A percentile compares a stretch with the other conserved stretches of the same genome.
Conservation (phyloP, 2,797 vertebrate species). For the Discoglossus pictus region DNA sequence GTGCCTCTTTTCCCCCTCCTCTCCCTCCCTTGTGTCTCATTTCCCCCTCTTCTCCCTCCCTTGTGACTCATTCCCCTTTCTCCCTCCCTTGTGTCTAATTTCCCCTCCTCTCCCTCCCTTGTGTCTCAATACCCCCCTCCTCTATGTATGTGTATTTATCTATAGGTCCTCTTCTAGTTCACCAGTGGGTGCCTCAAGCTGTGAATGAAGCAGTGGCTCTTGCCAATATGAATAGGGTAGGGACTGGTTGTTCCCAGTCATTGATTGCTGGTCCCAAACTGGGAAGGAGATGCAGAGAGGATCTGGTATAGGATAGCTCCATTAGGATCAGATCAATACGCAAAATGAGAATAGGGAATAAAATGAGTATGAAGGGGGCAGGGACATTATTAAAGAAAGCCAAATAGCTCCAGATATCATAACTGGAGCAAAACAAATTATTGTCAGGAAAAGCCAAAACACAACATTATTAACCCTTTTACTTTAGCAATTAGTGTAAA, state of each 20-base stretch:
- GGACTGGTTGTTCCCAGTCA: slow-evolving; percentile 57
- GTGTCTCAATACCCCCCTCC: no score
- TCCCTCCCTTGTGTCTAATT: no score
- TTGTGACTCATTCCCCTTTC: no score
- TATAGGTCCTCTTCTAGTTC: no score
- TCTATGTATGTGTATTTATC: no score
- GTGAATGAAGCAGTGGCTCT: no score
- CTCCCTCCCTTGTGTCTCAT: no score
- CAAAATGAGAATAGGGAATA: slow-evolving; percentile 67
- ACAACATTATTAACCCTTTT: slow-evolving; percentile 86
- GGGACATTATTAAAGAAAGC: slow-evolving; percentile 86
- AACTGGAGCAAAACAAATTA: slow-evolving; percentile 93
- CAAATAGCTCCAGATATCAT: slow-evolving; percentile 87
- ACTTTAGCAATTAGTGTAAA: slow-evolving; percentile 62
- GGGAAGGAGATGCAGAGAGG: slow-evolving; percentile 84
- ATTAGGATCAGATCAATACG: slow-evolving; percentile 93
- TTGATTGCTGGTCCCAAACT: slow-evolving; percentile 89
- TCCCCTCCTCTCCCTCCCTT: no score
- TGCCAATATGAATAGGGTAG: slow-evolving; percentile 3
- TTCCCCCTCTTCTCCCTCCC: no score
- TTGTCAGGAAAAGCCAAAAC: slow-evolving; percentile 82
- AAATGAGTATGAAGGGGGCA: slow-evolving; percentile 64
- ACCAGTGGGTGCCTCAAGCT: no score
- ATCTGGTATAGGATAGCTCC: slow-evolving; percentile 95
- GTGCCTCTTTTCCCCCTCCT: no score